phyloP scores from a whole-genome alignment of 2,113 vertebrate genomes.

The Capreolus pygargus region DNA sequence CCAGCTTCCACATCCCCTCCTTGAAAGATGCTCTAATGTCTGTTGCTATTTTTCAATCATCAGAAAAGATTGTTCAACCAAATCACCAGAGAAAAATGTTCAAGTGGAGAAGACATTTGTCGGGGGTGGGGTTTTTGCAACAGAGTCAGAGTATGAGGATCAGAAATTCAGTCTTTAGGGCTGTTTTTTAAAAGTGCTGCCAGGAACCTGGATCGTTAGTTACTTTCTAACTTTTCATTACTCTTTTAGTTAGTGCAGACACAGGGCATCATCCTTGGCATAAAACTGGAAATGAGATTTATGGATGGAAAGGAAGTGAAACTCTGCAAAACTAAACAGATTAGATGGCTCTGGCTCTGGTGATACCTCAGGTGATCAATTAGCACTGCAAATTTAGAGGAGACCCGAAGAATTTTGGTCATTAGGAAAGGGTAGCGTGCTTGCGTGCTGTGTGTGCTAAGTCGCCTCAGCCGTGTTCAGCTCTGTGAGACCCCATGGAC shows the following conservation, averaged over 20 bases:
- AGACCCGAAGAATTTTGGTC: not conserved
- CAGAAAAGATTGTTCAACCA: slow-evolving; percentile 54
- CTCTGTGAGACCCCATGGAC: not conserved
- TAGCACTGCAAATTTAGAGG: not conserved
- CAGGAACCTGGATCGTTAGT: slow-evolving; percentile 57
- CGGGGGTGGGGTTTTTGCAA: not conserved
- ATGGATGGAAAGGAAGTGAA: slow-evolving; percentile 1
- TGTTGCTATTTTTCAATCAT: slow-evolving; percentile 11
- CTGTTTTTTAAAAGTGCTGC: slow-evolving; percentile 53
- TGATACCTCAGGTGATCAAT: not conserved
- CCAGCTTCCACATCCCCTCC: not conserved
- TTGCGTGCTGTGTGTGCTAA: not conserved
- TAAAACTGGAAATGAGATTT: slow-evolving; percentile 35
- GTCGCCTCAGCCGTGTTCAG: rapidly evolving
- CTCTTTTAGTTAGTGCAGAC: slow-evolving; percentile 55
- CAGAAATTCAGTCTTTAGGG: slow-evolving; percentile 36
- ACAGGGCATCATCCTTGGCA: not conserved
- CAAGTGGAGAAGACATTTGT: slow-evolving; percentile 43
- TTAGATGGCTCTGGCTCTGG: not conserved
- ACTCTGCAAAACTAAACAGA: slow-evolving; percentile 27
- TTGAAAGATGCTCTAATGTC: slow-evolving; percentile 38
- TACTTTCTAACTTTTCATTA: slow-evolving; percentile 60
- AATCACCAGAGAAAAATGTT: not conserved
- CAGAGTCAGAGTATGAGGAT: rapidly evolving
- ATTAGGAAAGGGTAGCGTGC: not conserved